phyloP scores from a whole-genome alignment of 2,113 vertebrate genomes.

The Pomatostomus ruficeps region DNA sequence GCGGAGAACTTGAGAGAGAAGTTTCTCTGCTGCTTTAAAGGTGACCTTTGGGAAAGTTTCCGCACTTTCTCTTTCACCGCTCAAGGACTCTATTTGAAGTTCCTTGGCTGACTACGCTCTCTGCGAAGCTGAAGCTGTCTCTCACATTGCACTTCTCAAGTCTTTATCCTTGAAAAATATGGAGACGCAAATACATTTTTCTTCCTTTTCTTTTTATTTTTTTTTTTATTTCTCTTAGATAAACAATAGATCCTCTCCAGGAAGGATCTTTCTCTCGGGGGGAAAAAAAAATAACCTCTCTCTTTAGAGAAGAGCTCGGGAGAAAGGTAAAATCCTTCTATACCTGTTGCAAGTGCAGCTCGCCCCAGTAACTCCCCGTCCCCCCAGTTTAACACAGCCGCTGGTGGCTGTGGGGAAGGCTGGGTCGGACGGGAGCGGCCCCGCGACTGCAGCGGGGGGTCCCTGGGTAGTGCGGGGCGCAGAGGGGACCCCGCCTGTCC shows the following conservation, averaged over 20 bases:
- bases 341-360: background rate
- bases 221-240: background rate
- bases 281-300: background rate
- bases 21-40: background rate
- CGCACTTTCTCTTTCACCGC: background rate
- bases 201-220: background rate
- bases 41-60: constrained; percentile 45
- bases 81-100: constrained; percentile 14
- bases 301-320: background rate
- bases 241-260: background rate
- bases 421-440: background rate
- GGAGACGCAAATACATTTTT: background rate
- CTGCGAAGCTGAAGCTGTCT: background rate
- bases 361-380: background rate
- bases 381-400: background rate
- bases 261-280: background rate
- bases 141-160: background rate
- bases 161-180: background rate
- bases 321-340: background rate
- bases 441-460: background rate
- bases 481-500: background rate
- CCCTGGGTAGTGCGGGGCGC: background rate
- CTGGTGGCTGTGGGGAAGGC: background rate
- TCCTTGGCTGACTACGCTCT: background rate
- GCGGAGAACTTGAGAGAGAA: background rate